phyloP scores from a whole-genome alignment of 2,113 vertebrate genomes.

The Phrynosoma platyrhinos region DNA sequence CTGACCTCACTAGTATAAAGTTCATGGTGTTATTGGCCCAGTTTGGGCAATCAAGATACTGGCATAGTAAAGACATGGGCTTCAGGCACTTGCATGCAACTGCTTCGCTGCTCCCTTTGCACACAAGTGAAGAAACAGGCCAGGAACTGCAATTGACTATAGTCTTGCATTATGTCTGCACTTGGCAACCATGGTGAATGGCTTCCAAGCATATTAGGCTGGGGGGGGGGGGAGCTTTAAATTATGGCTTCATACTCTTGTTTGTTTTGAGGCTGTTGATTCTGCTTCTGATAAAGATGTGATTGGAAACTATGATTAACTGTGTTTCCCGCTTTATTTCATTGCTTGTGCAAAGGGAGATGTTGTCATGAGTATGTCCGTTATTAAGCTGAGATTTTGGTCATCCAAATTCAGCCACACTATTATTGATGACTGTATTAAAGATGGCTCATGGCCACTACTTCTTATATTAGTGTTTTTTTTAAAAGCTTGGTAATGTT shows the following conservation, averaged over 20 bases:
- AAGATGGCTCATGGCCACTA: constrained; percentile 24
- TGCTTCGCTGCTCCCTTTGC: background rate
- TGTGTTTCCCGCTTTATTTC: background rate
- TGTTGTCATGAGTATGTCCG: background rate
- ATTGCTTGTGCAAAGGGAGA: background rate
- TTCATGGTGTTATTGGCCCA: background rate
- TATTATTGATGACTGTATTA: constrained; percentile 41
- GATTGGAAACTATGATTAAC: background rate
- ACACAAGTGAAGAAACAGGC: background rate
- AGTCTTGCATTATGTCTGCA: background rate
- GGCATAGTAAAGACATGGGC: background rate
- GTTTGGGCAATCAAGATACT: background rate
- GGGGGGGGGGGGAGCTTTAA: background rate
- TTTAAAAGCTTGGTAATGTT: constrained; percentile 58
- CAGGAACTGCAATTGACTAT: background rate
- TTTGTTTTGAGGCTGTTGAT: background rate
- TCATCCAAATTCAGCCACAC: background rate
- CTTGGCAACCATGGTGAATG: background rate
- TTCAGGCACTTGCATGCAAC: background rate
- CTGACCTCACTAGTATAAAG: constrained; percentile 15
- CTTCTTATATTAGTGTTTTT: constrained; percentile 48
- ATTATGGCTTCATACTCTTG: background rate
- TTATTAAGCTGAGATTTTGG: background rate
- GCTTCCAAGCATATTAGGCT: background rate
- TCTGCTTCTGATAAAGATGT: no score